Base-by-base conservation (phyloP, 2,888 invertebrate genomes). In the Cynaeus angustus region DNA sequence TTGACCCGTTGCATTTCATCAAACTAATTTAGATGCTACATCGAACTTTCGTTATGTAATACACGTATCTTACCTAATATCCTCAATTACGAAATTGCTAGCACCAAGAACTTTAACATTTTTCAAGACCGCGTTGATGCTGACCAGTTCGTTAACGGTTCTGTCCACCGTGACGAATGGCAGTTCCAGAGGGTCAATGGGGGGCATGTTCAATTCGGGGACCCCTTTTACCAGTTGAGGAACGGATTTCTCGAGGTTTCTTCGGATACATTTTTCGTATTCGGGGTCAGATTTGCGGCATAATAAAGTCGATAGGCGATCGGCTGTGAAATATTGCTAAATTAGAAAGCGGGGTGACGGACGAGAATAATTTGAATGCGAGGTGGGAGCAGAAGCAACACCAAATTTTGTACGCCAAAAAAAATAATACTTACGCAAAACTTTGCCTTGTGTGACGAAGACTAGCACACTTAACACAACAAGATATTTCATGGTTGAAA, bases 141-240 rank as follows among this genome's bases (percentile, higher is more conserved):
- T 88, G 14, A 94, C 88, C n/a, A 92, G 89, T 0, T 92, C 90
- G 66, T 81, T 83, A 5, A 90, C 87, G 0, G 90, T 89, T 76
- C 92, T 89, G 81, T 91, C 90, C 72, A 94, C 88, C 75, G 89
- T 89, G 70, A 93, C 86, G 59, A 90, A 88, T 0, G 93, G 91
- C 9, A 94, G 86, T 7, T 83, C 84, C 72, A 94, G 87, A 0
- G 94, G 94, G 71, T 94, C 93, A 72, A 92, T 85, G 0, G 90
- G 86, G 0, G 94, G 94, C 48, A 94, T 89, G 10, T 87, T 86
- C 0, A 94, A 84, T 78, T 91, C 91, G 0, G 90, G 88, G 53
- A 94, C 91, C 1, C 94, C 94, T 6, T 84, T 77, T 0, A 85
- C 83, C 10, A 94, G 82, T 37, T 88, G 85, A 0, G 89, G 89